Conservation (phyloP, 1,140 invertebrate genomes). For the Polypedilum pembai region DNA sequence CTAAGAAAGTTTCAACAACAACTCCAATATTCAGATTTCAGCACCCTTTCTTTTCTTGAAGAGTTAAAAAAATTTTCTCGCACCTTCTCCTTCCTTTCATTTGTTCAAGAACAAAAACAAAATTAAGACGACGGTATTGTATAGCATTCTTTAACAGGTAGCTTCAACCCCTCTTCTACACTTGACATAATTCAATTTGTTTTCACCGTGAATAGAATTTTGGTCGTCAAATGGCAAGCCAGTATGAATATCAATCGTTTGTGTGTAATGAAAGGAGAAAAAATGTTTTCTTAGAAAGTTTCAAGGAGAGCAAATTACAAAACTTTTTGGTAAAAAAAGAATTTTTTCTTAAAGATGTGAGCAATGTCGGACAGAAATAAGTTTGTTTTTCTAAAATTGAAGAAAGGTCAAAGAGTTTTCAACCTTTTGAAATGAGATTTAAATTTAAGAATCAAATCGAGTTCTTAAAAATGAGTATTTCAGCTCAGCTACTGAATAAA, state of each 20-base stretch:
- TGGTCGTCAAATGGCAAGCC: neutral
- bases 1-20: no score
- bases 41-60: no score
- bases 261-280: neutral
- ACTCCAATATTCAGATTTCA: no score
- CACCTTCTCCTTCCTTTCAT: no score
- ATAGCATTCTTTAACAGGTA: neutral
- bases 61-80: no score
- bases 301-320: no score
- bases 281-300: neutral
- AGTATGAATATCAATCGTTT: conserved; percentile 4
- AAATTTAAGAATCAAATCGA: no score
- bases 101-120: neutral
- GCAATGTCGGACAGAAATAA: neutral
- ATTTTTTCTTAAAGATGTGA: neutral
- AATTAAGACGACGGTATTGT: neutral
- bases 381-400: neutral
- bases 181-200: conserved; percentile 13
- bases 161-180: neutral
- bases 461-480: no score
- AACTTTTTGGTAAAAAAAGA: no score
- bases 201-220: neutral
- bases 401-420: no score
- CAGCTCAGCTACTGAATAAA: no score
- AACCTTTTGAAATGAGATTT: no score